phyloP scores from a whole-genome alignment of 1,140 invertebrate species.

The Frieseomelitta varia region DNA sequence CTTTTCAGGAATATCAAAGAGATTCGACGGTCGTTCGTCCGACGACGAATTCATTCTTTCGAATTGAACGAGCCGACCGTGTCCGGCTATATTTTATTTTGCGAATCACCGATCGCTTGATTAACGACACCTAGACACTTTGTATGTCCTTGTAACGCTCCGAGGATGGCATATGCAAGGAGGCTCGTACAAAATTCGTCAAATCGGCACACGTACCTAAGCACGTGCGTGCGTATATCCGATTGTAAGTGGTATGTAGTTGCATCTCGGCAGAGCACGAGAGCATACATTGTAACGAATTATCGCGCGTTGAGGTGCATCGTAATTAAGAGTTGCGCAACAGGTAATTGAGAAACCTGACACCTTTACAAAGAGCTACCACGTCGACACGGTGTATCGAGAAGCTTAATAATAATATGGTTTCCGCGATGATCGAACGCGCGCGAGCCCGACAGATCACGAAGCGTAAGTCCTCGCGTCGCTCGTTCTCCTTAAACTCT shows the following conservation, averaged over 20 bases:
- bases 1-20: not conserved
- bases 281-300: constrained; percentile 58
- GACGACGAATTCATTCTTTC: not conserved
- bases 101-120: constrained; percentile 22
- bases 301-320: constrained; percentile 52
- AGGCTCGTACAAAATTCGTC: constrained; percentile 43
- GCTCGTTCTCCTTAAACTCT: not conserved
- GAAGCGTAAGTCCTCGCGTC: not conserved
- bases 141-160: constrained; percentile 13
- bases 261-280: constrained; percentile 10
- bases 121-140: constrained; percentile 23
- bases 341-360: constrained; percentile 63
- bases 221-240: not conserved
- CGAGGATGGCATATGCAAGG: not conserved
- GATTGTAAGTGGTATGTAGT: constrained; percentile 20
- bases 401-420: constrained; percentile 58
- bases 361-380: constrained; percentile 48
- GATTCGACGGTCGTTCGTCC: not conserved
- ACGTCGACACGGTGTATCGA: constrained; percentile 51
- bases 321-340: constrained; percentile 66
- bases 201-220: not conserved
- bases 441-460: not conserved
- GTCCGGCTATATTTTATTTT: not conserved
- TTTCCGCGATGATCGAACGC: constrained; percentile 46
- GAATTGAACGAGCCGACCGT: too few species aligned